These are phyloP conservation scores for Salpingus planirostris DNA, from an alignment of 2,888 invertebrate species.

Conservation along the genomic window DNA sequence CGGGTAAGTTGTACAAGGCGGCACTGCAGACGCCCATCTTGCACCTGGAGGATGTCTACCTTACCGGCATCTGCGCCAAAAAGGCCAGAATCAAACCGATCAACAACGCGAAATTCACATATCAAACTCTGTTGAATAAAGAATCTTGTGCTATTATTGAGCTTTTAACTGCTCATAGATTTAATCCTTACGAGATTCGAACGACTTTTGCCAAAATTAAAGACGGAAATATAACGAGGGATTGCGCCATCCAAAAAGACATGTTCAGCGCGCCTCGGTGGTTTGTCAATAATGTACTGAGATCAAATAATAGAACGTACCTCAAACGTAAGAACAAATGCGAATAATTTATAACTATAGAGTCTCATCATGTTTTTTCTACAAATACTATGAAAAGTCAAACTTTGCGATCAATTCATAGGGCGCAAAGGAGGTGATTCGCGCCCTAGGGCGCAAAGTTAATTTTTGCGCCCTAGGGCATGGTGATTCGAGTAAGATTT, in stretches of 20 bases:
- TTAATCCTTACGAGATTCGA: slow-evolving; percentile 7
- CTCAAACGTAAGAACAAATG: slow-evolving; percentile 11
- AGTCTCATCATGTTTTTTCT: background rate
- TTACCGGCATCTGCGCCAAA: slow-evolving; percentile 66
- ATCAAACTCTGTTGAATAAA: slow-evolving; percentile 8
- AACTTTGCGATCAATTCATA: too few species aligned
- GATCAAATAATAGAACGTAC: slow-evolving; percentile 6
- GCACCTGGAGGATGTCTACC: slow-evolving; percentile 70
- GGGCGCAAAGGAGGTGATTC: too few species aligned
- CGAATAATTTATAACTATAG: slow-evolving; percentile 8
- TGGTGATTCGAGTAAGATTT: too few species aligned
- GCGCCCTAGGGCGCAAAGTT: too few species aligned
- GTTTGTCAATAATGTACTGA: slow-evolving; percentile 9
- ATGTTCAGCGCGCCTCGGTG: slow-evolving; percentile 10
- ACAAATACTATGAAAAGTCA: too few species aligned
- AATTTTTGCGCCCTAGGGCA: too few species aligned
- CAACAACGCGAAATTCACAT: slow-evolving; percentile 10
- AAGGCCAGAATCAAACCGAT: slow-evolving; percentile 48
- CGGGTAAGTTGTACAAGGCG: slow-evolving; percentile 54
- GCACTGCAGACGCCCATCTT: slow-evolving; percentile 61
- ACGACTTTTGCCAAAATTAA: slow-evolving; percentile 5
- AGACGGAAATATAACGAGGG: slow-evolving; percentile 5
- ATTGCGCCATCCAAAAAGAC: slow-evolving; percentile 5
- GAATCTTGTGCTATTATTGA: slow-evolving; percentile 8
- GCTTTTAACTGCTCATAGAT: slow-evolving; percentile 9